These are phyloP conservation scores for Micrasema longulum DNA, from an alignment of 1,140 invertebrate species.

Conservation along the genomic window DNA sequence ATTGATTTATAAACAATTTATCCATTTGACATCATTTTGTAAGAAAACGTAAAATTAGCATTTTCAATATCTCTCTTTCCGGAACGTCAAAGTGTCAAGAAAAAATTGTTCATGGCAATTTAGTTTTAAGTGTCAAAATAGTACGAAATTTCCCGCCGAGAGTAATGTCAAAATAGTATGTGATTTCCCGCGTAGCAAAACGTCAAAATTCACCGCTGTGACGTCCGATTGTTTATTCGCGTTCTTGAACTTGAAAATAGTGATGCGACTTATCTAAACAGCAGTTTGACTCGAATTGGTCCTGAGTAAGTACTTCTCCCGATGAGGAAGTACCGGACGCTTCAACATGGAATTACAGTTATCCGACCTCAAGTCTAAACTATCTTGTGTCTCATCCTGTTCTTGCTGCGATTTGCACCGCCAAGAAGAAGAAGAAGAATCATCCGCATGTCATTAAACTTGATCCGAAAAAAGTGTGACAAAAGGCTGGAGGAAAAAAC, in stretches of 20 bases:
- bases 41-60: no score
- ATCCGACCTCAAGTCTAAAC: slow-evolving; percentile 51
- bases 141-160: no score
- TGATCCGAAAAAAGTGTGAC: slow-evolving; percentile 33
- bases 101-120: no score
- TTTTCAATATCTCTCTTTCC: no score
- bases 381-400: slow-evolving; percentile 49
- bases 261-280: slow-evolving; percentile 42
- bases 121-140: no score
- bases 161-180: no score
- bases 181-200: slow-evolving; percentile 18
- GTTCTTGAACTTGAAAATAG: slow-evolving; percentile 31
- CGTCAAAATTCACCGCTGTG: slow-evolving; percentile 24
- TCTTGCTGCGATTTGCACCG: slow-evolving; percentile 44
- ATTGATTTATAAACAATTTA: no score
- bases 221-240: not conserved
- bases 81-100: no score
- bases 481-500: slow-evolving; percentile 10
- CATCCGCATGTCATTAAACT: slow-evolving; percentile 25
- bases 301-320: slow-evolving; percentile 37
- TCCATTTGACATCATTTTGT: no score
- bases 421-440: slow-evolving; percentile 23
- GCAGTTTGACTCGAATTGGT: slow-evolving; percentile 43
- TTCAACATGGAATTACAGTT: slow-evolving; percentile 51
- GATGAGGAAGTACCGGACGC: slow-evolving; percentile 41